Percentiles rank a stretch among this genome's conserved stretches.
phyloP scores from a whole-genome alignment of 2,888 invertebrate genomes.

The Agonum fuliginosum region DNA sequence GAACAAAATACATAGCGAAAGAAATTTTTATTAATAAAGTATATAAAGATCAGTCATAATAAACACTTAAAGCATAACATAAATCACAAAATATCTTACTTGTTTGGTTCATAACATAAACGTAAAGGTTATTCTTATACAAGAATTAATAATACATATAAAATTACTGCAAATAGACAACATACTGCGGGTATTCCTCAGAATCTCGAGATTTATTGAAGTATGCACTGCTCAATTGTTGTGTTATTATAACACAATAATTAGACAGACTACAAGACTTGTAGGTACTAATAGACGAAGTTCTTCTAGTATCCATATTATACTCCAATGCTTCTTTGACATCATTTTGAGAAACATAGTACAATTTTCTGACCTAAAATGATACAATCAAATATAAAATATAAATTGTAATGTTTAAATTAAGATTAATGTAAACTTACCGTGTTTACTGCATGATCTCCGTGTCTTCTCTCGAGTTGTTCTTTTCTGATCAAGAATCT shows the following conservation, averaged over 20 bases:
- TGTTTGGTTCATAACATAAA: not conserved
- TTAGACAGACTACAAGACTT: not conserved
- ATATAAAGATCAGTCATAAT: constrained; percentile 1
- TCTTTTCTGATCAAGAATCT: constrained; percentile 52
- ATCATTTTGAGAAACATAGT: not conserved
- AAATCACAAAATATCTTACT: not conserved
- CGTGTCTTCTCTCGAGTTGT: constrained; percentile 33
- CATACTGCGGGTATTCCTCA: constrained; percentile 60
- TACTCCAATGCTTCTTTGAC: constrained; percentile 46
- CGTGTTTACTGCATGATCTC: not conserved
- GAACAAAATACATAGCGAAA: not conserved
- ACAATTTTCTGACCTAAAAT: constrained; percentile 13
- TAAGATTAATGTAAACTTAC: not conserved
- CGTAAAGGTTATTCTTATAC: not conserved
- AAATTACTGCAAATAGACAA: constrained; percentile 44
- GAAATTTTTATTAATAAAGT: not conserved
- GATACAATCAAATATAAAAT: not conserved
- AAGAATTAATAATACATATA: not conserved
- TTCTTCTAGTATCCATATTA: constrained; percentile 50
- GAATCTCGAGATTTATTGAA: constrained; percentile 34
- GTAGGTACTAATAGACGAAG: not conserved
- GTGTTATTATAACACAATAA: constrained; percentile 6
- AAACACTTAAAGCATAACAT: not conserved
- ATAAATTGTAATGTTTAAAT: not conserved
- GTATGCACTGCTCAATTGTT: not conserved